Evolutionary conservation across 2,888 invertebrate species (phyloP).

Genomic region (Sclerodermus sp.): DNA sequence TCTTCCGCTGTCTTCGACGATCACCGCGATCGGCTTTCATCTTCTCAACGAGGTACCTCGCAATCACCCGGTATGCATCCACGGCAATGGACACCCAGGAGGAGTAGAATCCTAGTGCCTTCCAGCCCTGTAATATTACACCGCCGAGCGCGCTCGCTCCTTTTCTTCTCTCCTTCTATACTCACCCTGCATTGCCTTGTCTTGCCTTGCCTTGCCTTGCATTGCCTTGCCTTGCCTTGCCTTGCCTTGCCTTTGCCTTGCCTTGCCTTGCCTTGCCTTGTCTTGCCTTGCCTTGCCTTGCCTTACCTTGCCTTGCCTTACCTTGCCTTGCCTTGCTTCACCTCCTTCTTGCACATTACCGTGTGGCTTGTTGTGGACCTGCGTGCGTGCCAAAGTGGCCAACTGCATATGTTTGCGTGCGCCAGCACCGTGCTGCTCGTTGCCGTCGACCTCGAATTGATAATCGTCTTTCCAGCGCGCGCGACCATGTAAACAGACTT

Average conservation of each 20-base stretch:
- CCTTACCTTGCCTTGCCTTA: not conserved
- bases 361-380: too few species aligned
- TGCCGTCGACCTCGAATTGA: too few species aligned
- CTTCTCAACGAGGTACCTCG: constrained; percentile 18
- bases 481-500: too few species aligned
- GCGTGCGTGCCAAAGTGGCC: too few species aligned
- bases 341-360: too few species aligned
- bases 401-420: too few species aligned
- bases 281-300: not conserved
- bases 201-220: not conserved
- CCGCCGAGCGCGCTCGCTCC: constrained; percentile 29
- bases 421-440: too few species aligned
- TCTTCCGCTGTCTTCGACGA: constrained; percentile 1
- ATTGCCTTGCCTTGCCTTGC: not conserved
- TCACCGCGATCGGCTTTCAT: not conserved
- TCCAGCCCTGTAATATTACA: constrained; percentile 50
- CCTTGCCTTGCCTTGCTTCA: too few species aligned
- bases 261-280: too few species aligned
- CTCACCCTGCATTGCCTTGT: too few species aligned
- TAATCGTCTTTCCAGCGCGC: too few species aligned
- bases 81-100: constrained; percentile 41
- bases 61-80: constrained; percentile 43
- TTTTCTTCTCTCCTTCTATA: too few species aligned
- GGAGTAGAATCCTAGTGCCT: constrained; percentile 36
- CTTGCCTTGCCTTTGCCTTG: not conserved